Percentiles rank a stretch among this genome's conserved stretches.
phyloP scores from a whole-genome alignment of 2,797 vertebrate genomes.

The Sebastes steindachneri region DNA sequence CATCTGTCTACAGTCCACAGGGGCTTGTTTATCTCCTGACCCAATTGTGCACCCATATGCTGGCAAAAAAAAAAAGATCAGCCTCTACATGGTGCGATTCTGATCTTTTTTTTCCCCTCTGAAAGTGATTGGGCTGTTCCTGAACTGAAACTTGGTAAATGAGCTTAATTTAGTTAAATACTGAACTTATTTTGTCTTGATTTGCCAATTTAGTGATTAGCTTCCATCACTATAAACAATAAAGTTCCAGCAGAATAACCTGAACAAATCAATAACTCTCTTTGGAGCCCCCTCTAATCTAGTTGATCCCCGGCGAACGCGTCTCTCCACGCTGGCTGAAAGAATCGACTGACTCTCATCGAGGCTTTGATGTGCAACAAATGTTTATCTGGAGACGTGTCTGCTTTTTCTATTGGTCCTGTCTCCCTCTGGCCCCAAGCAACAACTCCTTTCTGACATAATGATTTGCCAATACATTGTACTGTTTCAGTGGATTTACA shows the following conservation, averaged over 20 bases:
- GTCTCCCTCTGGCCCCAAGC: slow-evolving; percentile 39
- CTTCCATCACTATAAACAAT: slow-evolving; percentile 13
- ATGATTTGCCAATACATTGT: slow-evolving; percentile 64
- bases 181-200: not conserved
- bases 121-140: not conserved
- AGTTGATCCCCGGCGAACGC: slow-evolving; percentile 33
- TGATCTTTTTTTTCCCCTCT: not conserved
- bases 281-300: slow-evolving; percentile 60
- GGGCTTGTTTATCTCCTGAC: slow-evolving; percentile 70
- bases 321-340: slow-evolving; percentile 31
- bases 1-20: slow-evolving; percentile 71
- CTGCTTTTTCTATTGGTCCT: slow-evolving; percentile 3
- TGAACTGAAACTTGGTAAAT: not conserved
- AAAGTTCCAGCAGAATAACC: not conserved
- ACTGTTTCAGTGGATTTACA: slow-evolving; percentile 63
- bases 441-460: slow-evolving; percentile 60
- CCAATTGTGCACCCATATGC: slow-evolving; percentile 73
- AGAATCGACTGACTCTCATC: slow-evolving; percentile 38
- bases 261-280: slow-evolving; percentile 50
- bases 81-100: slow-evolving; percentile 8
- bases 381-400: slow-evolving; percentile 51
- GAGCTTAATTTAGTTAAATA: not conserved
- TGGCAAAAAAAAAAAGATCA: slow-evolving; percentile 30
- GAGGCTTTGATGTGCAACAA: slow-evolving; percentile 64
- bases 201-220: slow-evolving; percentile 28